Evolutionary conservation across 2,888 invertebrate species (phyloP), one percentile per base, ranked within the genome.

Genomic region (Pocota personata): DNA sequence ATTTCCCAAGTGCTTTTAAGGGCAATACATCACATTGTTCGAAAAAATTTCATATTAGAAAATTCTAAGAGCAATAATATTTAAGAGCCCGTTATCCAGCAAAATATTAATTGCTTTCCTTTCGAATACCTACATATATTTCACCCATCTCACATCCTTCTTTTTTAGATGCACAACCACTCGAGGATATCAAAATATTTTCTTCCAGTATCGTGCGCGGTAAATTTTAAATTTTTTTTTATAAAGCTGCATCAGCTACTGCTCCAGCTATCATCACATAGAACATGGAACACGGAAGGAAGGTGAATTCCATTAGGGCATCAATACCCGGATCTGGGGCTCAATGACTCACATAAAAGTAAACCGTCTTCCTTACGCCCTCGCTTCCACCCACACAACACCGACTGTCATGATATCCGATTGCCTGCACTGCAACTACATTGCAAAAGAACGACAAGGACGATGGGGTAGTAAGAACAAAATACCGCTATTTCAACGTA

Each of bases 271-370:
- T 82, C 82, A 75, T 72, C 48, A 35, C 48, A 35, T 35, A 35
- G 16, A 72, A 60, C 40, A 79, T 37, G 62, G 32, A 55, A 75
- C 73, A 62, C 80, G 80, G 71, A 76, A 80, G 72, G 60, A 86
- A 60, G 76, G 71, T 62, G 66, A 86, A 86, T 80, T 86, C 80
- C 80, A 80, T 80, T 86, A 86, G 52, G 46, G 76, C 86, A 86
- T 86, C 86, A 80, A 86, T 86, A 86, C 75, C 72, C 76, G 76
- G 80, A 80, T 80, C 80, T 86, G 71, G 80, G 72, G 80, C 76
- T 76, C 80, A 80, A 86, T 86, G 86, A 72, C 66, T 80, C 66
- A 80, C 86, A 86, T 86, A 86, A 86, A 86, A 76, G 73, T 79
- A 69, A 84, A 84, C 73, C 83, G 83, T 75, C 57, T 64, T 69